Evolutionary conservation across 2,888 invertebrate species (phyloP), one percentile per base, ranked within the genome.

Genomic region (Aricia artaxerxes): DNA sequence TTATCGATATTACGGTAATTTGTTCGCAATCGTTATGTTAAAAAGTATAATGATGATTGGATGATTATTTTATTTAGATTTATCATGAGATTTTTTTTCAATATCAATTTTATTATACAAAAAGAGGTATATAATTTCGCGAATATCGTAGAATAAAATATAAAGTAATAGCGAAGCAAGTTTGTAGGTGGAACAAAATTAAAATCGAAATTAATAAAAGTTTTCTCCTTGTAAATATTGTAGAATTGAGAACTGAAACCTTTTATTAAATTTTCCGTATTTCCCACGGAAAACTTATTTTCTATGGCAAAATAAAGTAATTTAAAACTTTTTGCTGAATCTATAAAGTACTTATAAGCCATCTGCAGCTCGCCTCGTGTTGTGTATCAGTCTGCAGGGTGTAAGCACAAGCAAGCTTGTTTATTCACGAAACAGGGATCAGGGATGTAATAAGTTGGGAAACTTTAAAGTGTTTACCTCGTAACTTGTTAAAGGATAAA

Each of bases 181-280:
- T 49, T 75, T 75, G 49, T 35, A 11, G 44, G 53, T 75, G 9
- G 57, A 76, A 76, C 4, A 57, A 76, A 57, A 76, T 57, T 76
- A 49, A 57, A 53, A 2, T 7, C 35, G 31, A 76, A 76, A 53
- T 76, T 57, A 53, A 76, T 57, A 57, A 76, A 76, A 76, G 57
- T 76, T 76, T 76, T 35, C 57, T 24, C 3, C 53, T 35, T 44
- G 44, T 44, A 75, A 76, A 76, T 53, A 76, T 38, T 53, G 31
- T 31, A 31, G 76, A 57, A 53, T 38, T 31, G 76, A 1, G 13
- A 35, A 35, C 53, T 57, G 44, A 16, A 57, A 76, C 57, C 49
- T 57, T 76, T 76, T 57, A 76, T 76, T 53, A 76, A 57, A 76
- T 31, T 24, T 53, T 6, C 35, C 38, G 16, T 16, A 57, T 38